Evolutionary conservation across 1,140 invertebrate species (phyloP).

Genomic region (Apis cerana): DNA sequence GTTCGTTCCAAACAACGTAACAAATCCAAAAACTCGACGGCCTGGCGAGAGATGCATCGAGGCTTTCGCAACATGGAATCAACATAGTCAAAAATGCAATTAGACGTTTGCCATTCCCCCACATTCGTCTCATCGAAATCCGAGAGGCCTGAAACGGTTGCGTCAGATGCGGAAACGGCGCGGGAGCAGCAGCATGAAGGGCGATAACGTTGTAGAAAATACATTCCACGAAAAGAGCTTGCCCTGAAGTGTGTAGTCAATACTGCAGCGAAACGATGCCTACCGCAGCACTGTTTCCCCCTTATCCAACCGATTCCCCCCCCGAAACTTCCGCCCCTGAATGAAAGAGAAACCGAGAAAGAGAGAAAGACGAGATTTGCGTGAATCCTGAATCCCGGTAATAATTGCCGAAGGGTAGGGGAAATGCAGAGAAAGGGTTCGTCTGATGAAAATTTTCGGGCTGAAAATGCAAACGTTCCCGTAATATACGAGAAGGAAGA

Average conservation of each 20-base stretch:
- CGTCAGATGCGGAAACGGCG: constrained; percentile 11
- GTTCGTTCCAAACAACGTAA: no score
- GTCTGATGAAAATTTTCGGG: constrained; percentile 53
- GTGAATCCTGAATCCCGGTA: constrained; percentile 55
- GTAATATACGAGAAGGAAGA: constrained; percentile 2
- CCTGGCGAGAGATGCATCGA: background rate
- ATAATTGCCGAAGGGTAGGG: constrained; percentile 58
- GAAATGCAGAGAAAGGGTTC: constrained; percentile 54
- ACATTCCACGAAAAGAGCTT: constrained; percentile 50
- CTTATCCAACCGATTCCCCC: constrained; percentile 49
- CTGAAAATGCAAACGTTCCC: constrained; percentile 44
- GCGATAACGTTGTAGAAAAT: constrained; percentile 66
- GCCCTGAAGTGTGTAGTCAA: constrained; percentile 54
- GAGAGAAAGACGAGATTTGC: constrained; percentile 50
- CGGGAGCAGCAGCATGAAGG: constrained; percentile 11
- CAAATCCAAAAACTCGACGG: background rate
- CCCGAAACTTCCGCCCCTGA: constrained; percentile 25
- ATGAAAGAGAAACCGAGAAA: constrained; percentile 43
- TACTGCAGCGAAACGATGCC: constrained; percentile 55
- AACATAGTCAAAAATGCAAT: background rate
- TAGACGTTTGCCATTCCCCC: constrained; percentile 14
- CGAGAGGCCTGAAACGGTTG: background rate
- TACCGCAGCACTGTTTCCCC: constrained; percentile 41
- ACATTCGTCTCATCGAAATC: constrained; percentile 22
- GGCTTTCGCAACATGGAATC: background rate